Conservation (phyloP, 2,113 vertebrate genomes). For the Murina feae region DNA sequence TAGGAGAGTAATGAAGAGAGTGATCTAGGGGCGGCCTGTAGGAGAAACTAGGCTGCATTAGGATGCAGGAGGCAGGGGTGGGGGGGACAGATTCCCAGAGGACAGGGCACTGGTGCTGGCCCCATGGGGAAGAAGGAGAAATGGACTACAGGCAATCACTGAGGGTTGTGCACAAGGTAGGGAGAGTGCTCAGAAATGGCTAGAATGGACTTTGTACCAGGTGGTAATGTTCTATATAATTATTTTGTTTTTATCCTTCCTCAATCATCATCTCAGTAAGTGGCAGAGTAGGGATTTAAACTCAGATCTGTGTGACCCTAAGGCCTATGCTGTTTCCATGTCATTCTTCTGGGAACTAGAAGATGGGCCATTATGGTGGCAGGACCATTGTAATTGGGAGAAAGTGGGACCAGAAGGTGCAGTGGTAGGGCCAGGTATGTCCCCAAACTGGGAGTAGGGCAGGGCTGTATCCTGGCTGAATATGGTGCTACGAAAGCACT, state of each 20-base stretch:
- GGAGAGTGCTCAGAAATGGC: background rate
- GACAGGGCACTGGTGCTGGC: background rate
- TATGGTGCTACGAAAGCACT: background rate
- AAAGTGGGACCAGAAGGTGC: no score
- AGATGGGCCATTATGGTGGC: background rate
- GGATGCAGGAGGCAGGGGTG: accelerated
- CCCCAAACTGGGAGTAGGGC: background rate
- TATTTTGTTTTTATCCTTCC: background rate
- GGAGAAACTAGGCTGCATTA: background rate
- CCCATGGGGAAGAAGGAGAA: background rate
- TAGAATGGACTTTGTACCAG: no score
- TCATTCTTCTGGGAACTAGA: background rate
- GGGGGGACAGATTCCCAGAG: background rate
- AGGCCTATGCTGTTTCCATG: background rate
- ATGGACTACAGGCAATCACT: no score
- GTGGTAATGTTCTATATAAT: background rate
- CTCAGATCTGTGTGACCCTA: background rate
- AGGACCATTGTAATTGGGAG: background rate
- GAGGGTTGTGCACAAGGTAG: background rate
- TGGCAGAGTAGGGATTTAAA: background rate
- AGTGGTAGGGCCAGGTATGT: background rate
- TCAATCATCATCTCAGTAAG: background rate
- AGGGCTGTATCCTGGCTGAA: background rate
- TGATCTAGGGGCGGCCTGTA: background rate
- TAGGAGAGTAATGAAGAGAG: background rate